Conservation (phyloP, 1,140 invertebrate genomes). For the Acromyrmex heyeri region DNA sequence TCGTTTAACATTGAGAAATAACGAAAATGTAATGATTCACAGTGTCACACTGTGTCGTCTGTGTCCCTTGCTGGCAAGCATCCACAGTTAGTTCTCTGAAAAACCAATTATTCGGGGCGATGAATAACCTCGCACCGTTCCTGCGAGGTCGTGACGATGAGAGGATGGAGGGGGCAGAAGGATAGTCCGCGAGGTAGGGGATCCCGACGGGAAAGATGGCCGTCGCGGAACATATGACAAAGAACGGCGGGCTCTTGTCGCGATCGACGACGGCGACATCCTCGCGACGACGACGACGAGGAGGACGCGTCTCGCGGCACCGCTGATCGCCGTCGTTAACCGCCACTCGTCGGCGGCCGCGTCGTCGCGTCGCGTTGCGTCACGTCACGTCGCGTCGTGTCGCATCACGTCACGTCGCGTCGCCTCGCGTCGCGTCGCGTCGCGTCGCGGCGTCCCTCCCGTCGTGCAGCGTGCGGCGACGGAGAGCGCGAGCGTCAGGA, state of each 20-base stretch:
- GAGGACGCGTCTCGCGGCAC: conserved; percentile 51
- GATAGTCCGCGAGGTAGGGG: conserved; percentile 16
- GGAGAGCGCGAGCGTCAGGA: conserved; percentile 3
- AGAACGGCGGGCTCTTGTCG: conserved; percentile 81
- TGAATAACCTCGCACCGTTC: background rate
- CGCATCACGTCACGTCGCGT: no score
- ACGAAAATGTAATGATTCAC: no score
- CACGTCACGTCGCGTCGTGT: no score
- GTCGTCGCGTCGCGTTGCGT: conserved; percentile 37
- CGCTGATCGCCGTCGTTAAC: conserved; percentile 69
- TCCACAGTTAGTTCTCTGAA: no score
- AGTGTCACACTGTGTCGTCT: no score
- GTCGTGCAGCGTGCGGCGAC: conserved; percentile 41
- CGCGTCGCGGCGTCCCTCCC: background rate
- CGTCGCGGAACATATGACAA: conserved; percentile 85
- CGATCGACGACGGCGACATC: conserved; percentile 54
- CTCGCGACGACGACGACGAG: conserved; percentile 48
- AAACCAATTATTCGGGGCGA: background rate
- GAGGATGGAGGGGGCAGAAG: background rate
- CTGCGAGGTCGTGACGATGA: background rate
- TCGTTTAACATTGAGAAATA: no score
- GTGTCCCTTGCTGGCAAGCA: no score
- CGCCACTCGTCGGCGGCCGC: conserved; percentile 35
- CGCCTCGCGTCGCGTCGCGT: no score
- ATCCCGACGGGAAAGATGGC: conserved; percentile 80